Base-by-base conservation (phyloP, 2,113 vertebrate genomes). In the Suncus etruscus region DNA sequence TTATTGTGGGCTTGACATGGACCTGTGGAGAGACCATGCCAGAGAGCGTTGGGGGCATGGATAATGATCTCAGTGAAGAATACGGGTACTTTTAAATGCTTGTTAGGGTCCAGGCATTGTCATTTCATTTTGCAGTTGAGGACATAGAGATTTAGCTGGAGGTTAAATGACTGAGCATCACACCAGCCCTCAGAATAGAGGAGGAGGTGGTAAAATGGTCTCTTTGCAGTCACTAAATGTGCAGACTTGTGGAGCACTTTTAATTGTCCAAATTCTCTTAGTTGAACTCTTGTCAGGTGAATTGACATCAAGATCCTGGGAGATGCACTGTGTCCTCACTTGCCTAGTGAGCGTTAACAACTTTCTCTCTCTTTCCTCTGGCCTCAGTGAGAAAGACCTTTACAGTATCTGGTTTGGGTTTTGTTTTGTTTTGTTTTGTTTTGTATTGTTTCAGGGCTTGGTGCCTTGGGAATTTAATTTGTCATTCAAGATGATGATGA, bases 111-210 rank as follows among this genome's bases (percentile, higher is more conserved):
- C 25, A 45, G 84, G 63, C 18, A 4, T 79, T 76, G 22, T 63
- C 54, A 48, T 68, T 61, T 82, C 47, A 61, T 73, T 87, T 90
- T 86, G 74, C 14, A 84, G 69, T 39, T 61, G 25, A 87, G 22
- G 31, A 73, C 54, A 9, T 70, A 3, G 45, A 69, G 51, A 75
- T 39, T 76, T 86, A 84, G 58, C 3, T 20, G 18, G 58, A 61
- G 70, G 29, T 95, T 87, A 86, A 87, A 24, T 86, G 90, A 81
- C 58, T 51, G 2, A 22, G 50, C 54, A 87, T 89, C 58, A 50
- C 70, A 47, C 9, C 32, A 66, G 16, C 69, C 77, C 4, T 54
- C 68, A 45, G 69, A 74, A 20, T 48, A 78, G 1, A 51, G 29
- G 58, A 61, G 81, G 25, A 75, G 50, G 47, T 74, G 32, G 27